Evolutionary conservation across 2,113 vertebrate species (phyloP), one percentile per base, ranked within the genome.

Genomic region (Hirundichthys speculiger): DNA sequence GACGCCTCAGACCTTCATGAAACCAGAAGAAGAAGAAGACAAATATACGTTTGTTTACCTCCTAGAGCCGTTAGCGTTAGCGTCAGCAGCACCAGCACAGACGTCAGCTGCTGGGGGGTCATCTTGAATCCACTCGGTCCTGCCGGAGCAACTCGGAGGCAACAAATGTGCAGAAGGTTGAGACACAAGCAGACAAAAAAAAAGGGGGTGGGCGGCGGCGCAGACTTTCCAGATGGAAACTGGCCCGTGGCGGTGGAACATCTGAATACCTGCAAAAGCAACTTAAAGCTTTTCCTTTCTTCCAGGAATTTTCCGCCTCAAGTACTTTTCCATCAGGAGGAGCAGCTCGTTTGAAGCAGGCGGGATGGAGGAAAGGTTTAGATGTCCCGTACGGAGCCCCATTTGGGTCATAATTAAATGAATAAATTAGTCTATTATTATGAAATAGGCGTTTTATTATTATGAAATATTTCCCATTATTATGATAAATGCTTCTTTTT

Each of bases 61-160:
- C 56, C 57, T 4, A 91, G 64, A 47, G 82, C 72, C 57, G 90
- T 45, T 38, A 90, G 16, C 10, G 79, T 82, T n/a, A n/a, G n/a
- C n/a, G n/a, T n/a, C n/a, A n/a, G n/a, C n/a, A n/a, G n/a, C 79
- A 91, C 59, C 42, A 92, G 1, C 1, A 76, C 56, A 42, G n/a
- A n/a, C n/a, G n/a, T n/a, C n/a, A 90, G 66, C 65, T 69, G 79
- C 69, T 69, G 73, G 49, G 82, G 66, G 45, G 84, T 71, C 92
- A 92, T 93, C 54, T 61, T 85, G 51, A 48, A 10, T 40, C 38
- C 49, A 5, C 38, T 77, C 65, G 42, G 47, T 73, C 51, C 58
- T 30, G 49, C 25, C 45, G 68, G 64, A 61, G 58, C 69, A 57
- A 43, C 63, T 72, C 18, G 19, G 55, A 79, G 41, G 60, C 45